A percentile compares a stretch with the other conserved stretches of the same genome.
phyloP scores from a whole-genome alignment of 1,140 invertebrate species.

The Bombyx mandarina region DNA sequence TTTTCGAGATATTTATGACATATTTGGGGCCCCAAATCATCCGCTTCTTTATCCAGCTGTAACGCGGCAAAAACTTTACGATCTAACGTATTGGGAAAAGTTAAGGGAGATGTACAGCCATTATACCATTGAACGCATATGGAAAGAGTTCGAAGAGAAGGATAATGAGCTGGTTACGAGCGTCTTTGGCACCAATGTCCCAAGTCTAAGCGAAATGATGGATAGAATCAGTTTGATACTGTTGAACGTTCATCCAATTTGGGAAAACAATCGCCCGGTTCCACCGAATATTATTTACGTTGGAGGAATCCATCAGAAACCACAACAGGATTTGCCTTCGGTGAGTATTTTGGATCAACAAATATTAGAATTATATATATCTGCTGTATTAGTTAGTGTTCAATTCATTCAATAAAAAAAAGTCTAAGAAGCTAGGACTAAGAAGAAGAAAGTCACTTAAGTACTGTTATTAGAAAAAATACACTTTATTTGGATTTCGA shows the following conservation, averaged over 20 bases:
- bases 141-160: not conserved
- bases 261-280: conserved; percentile 54
- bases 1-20: conserved; percentile 12
- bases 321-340: conserved; percentile 37
- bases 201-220: conserved; percentile 51
- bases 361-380: too few species aligned
- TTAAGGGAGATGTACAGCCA: conserved; percentile 7
- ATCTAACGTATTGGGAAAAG: conserved; percentile 10
- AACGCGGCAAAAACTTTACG: conserved; percentile 2
- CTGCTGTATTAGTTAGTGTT: too few species aligned
- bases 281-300: conserved; percentile 64
- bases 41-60: conserved; percentile 51
- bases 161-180: conserved; percentile 17
- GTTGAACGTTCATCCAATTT: conserved; percentile 63
- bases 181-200: conserved; percentile 52
- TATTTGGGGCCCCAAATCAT: conserved; percentile 55
- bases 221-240: conserved; percentile 70
- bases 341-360: conserved; percentile 9
- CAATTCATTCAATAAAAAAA: too few species aligned
- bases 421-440: too few species aligned
- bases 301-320: conserved; percentile 64
- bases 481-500: too few species aligned
- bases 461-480: too few species aligned
- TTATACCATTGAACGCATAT: too few species aligned
- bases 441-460: too few species aligned